phyloP scores from a whole-genome alignment of 2,888 invertebrate species.

The Cantharis nigra region DNA sequence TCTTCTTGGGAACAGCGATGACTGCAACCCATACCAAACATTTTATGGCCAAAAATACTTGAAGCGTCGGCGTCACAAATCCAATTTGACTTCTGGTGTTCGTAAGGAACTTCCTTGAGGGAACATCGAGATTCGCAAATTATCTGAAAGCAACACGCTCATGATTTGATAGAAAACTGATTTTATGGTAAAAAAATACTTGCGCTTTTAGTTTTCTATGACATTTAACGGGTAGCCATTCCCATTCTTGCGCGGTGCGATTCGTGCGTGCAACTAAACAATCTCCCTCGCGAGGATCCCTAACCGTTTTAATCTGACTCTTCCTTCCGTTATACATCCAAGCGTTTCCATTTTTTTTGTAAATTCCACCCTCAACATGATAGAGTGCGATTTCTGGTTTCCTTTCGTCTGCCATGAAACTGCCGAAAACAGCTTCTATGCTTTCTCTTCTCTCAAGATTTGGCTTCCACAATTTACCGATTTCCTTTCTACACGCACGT shows the following conservation, averaged over 20 bases:
- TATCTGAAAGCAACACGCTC: background rate
- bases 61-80: background rate
- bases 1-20: background rate
- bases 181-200: background rate
- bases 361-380: background rate
- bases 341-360: background rate
- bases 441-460: background rate
- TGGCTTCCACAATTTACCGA: slow-evolving; percentile 3
- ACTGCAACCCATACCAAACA: slow-evolving; percentile 6
- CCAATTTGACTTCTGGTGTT: slow-evolving; percentile 2
- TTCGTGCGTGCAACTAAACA: slow-evolving; percentile 2
- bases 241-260: background rate
- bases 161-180: background rate
- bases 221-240: slow-evolving; percentile 1
- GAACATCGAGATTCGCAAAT: slow-evolving; percentile 4
- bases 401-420: background rate
- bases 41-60: slow-evolving; percentile 6
- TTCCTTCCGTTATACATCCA: background rate
- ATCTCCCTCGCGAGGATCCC: background rate
- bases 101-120: background rate
- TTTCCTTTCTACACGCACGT: background rate
- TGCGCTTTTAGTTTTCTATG: background rate
- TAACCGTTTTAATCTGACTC: background rate
- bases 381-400: background rate
- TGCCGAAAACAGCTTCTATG: background rate